phyloP scores from a whole-genome alignment of 1,140 invertebrate genomes.

The Drosophila sulfurigaster region DNA sequence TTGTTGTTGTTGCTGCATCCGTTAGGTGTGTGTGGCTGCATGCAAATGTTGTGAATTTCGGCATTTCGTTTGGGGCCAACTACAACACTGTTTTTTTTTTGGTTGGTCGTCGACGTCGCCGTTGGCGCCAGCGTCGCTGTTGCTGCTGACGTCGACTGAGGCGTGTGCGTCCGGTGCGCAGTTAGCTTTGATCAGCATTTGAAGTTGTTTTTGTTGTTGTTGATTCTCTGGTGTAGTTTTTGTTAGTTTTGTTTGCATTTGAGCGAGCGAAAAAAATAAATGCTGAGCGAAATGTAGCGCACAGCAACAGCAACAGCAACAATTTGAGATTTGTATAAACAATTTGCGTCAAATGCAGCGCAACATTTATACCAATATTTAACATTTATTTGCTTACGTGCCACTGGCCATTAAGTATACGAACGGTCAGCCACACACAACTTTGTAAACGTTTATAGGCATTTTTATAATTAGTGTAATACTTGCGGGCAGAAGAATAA shows the following conservation, averaged over 20 bases:
- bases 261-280: slow-evolving; percentile 26
- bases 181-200: slow-evolving; percentile 72
- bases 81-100: slow-evolving; percentile 19
- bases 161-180: slow-evolving; percentile 77
- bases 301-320: slow-evolving; percentile 32
- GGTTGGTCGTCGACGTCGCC: slow-evolving; percentile 21
- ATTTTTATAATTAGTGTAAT: too few relatives aligned
- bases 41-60: slow-evolving; percentile 77
- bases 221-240: slow-evolving; percentile 29
- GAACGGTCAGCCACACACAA: neutral
- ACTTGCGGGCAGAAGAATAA: too few relatives aligned
- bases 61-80: slow-evolving; percentile 32
- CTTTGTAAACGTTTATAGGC: neutral
- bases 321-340: slow-evolving; percentile 67
- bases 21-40: slow-evolving; percentile 79
- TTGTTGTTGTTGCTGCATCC: slow-evolving; percentile 69
- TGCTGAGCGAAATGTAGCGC: slow-evolving; percentile 28
- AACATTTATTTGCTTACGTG: slow-evolving; percentile 32
- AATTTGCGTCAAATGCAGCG: slow-evolving; percentile 55
- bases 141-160: slow-evolving; percentile 28
- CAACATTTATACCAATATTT: slow-evolving; percentile 28
- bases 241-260: slow-evolving; percentile 63
- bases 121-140: slow-evolving; percentile 22
- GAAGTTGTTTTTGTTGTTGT: slow-evolving; percentile 24
- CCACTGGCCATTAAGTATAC: slow-evolving; percentile 2